Evolutionary conservation across 2,797 vertebrate species (phyloP).

Genomic region (Pseudochirops corinnae): DNA sequence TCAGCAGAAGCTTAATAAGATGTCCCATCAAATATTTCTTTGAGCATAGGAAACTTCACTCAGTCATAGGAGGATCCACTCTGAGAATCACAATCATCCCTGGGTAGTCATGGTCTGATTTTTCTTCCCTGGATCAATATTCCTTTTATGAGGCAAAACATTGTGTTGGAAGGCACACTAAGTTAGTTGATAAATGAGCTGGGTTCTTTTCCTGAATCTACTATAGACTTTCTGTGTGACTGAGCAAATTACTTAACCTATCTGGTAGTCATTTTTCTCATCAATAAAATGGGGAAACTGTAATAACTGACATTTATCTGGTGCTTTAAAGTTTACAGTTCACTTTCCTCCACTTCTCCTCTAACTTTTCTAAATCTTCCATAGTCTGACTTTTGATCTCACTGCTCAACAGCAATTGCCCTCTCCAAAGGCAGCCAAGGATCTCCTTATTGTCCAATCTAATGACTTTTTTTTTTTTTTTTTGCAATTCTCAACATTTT

Average conservation of each 20-base stretch:
- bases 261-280: neutral
- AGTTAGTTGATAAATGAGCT: neutral
- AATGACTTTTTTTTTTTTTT: neutral
- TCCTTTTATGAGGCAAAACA: neutral
- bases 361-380: neutral
- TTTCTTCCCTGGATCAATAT: neutral
- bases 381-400: neutral
- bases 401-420: neutral
- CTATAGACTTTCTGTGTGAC: neutral
- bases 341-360: neutral
- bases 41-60: neutral
- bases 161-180: neutral
- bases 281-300: neutral
- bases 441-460: neutral
- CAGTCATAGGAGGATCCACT: neutral
- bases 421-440: neutral
- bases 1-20: neutral
- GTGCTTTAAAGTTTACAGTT: neutral
- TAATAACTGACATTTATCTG: neutral
- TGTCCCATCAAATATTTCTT: neutral
- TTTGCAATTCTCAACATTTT: neutral
- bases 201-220: neutral
- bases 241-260: neutral
- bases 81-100: neutral
- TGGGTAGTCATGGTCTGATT: neutral